Evolutionary conservation across 2,888 invertebrate species (phyloP), one percentile per base, ranked within the genome.

Genomic region (Rotaria sp.): DNA sequence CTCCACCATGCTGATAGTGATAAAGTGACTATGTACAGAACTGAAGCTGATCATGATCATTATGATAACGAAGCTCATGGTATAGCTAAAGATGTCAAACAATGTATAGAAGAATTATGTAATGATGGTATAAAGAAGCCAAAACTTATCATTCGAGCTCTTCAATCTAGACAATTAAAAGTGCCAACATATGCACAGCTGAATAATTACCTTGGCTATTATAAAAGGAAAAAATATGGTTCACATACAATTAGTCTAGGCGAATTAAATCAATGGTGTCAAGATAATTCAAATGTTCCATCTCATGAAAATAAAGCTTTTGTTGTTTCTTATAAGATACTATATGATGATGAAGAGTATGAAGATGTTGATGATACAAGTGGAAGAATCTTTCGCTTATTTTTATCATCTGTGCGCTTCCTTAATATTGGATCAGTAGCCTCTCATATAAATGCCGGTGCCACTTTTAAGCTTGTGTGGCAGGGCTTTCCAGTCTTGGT

Each of bases 401-500:
- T 80, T 45, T 15, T 80, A 41, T 80, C 80, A 80, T 45, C 80
- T 41, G 4, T 45, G 4, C 80, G n/a, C n/a, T n/a, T n/a, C n/a
- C n/a, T n/a, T n/a, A n/a, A n/a, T n/a, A n/a, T n/a, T n/a, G n/a
- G n/a, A 45, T 38, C 74, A 30, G 35, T 18, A 10, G 30, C 85
- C 8, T 30, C 30, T 38, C 67, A 85, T 35, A 74, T 85, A 30
- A 30, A 67, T 41, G 41, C 85, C 10, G 85, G 74, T 57, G 85
- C 85, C 18, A 85, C 84, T 38, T 35, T 57, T 38, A 57, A 84
- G 57, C 38, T 57, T 2, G 48, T 85, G 8, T 85, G 67, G 67
- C 85, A 67, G 48, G 85, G 74, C 26, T 85, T 67, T 45, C 74
- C 74, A 41, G 85, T 85, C 26, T 59, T 85, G 55, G 48, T 85